Percentiles rank a stretch among this genome's conserved stretches.
These are phyloP conservation scores for Shinisaurus crocodilurus DNA, from an alignment of 2,113 vertebrate genomes.

Conservation along the genomic window DNA sequence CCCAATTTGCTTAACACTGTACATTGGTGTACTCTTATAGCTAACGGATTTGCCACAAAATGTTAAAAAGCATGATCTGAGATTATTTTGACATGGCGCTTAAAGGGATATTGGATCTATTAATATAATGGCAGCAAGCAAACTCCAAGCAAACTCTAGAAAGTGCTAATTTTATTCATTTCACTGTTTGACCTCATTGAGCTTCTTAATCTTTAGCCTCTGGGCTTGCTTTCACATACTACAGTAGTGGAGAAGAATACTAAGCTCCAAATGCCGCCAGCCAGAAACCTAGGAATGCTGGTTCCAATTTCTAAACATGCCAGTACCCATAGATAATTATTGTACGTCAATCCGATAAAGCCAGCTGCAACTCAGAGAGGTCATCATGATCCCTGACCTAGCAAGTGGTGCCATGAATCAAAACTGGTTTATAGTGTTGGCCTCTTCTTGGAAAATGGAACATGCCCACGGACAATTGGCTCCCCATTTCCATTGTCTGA, in stretches of 20 bases:
- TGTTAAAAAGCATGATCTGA: constrained; percentile 51
- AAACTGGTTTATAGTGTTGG: constrained; percentile 31
- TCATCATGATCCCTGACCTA: constrained; percentile 38
- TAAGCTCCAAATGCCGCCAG: constrained; percentile 49
- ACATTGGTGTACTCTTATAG: not conserved
- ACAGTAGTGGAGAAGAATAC: constrained; percentile 45
- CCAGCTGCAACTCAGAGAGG: constrained; percentile 24
- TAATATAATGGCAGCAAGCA: constrained; percentile 63
- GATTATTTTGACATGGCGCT: constrained; percentile 54
- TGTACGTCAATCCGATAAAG: constrained; percentile 13
- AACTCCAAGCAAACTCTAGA: constrained; percentile 65
- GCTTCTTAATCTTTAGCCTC: constrained; percentile 64
- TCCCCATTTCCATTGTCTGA: constrained; percentile 28
- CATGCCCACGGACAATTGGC: constrained; percentile 32
- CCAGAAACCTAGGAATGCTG: constrained; percentile 39
- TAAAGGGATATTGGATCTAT: constrained; percentile 41
- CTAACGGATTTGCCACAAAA: constrained; percentile 4
- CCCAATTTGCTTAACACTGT: constrained; percentile 44
- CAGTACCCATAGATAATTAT: constrained; percentile 15
- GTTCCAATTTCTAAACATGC: constrained; percentile 49
- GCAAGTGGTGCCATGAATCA: constrained; percentile 9
- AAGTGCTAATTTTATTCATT: constrained; percentile 58
- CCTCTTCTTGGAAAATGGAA: constrained; percentile 42
- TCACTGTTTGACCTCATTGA: constrained; percentile 56
- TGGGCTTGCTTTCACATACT: constrained; percentile 52